Conservation (phyloP, 2,797 vertebrate genomes). For the Paratrypauchen microcephalus region DNA sequence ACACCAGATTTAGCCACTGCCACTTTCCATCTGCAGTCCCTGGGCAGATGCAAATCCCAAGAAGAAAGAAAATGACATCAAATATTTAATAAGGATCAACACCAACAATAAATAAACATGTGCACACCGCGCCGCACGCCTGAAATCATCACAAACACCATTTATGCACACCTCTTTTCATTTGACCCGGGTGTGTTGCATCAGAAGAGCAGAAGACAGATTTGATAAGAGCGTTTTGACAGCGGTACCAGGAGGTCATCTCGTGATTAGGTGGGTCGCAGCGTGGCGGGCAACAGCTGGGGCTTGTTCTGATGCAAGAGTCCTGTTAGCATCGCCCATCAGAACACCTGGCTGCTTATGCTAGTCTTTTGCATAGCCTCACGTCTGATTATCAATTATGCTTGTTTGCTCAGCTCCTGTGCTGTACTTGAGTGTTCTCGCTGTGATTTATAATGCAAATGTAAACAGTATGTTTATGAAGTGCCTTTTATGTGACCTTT, state of each 20-base stretch:
- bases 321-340: background rate
- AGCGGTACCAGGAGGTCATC: conserved; percentile 52
- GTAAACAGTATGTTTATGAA: background rate
- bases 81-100: too few species aligned
- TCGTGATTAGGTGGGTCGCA: conserved; percentile 46
- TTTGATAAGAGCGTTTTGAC: conserved; percentile 48
- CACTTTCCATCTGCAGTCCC: too few species aligned
- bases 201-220: conserved; percentile 64
- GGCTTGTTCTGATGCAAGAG: conserved; percentile 9
- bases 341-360: background rate
- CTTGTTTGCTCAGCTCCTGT: background rate
- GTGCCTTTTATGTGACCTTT: background rate
- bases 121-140: too few species aligned
- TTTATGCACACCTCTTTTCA: conserved; percentile 9
- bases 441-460: background rate
- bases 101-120: too few species aligned
- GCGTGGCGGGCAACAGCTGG: conserved; percentile 36
- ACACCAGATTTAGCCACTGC: too few species aligned
- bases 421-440: background rate
- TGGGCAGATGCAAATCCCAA: too few species aligned
- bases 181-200: conserved; percentile 33
- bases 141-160: too few species aligned
- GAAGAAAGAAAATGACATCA: too few species aligned
- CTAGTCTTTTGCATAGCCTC: background rate
- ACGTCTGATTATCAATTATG: conserved; percentile 1